These are phyloP conservation scores for Chroicocephalus ridibundus DNA, from an alignment of 2,113 vertebrate genomes.

Conservation along the genomic window DNA sequence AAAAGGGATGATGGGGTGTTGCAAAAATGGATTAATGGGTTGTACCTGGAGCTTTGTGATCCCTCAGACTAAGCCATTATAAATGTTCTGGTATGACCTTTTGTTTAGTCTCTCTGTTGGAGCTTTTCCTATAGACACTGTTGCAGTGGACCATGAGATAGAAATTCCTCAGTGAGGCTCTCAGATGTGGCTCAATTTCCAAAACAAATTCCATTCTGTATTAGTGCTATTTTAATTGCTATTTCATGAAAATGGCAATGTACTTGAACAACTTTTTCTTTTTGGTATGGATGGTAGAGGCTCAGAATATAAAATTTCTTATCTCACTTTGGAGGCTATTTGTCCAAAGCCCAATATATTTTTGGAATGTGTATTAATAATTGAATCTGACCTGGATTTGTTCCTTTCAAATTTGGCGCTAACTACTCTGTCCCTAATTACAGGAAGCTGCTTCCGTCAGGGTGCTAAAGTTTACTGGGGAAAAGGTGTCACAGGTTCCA, in stretches of 20 bases:
- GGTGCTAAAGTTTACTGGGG: not conserved
- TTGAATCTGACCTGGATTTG: not conserved
- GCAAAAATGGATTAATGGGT: constrained; percentile 7
- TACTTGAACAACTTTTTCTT: not conserved
- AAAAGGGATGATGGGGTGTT: not conserved
- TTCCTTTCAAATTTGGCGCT: not conserved
- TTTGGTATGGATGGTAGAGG: not conserved
- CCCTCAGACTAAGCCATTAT: not conserved
- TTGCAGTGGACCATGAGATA: not conserved
- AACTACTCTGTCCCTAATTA: not conserved
- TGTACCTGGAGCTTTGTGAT: constrained; percentile 2
- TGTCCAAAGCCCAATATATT: not conserved
- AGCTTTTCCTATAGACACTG: not conserved
- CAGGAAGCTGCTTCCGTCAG: not conserved
- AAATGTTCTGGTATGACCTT: not conserved
- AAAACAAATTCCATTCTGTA: not conserved
- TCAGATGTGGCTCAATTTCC: not conserved
- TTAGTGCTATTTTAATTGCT: not conserved
- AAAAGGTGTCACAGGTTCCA: not conserved
- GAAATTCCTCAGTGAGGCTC: not conserved
- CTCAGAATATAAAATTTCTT: not conserved
- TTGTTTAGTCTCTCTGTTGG: not conserved
- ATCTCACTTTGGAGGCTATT: not conserved
- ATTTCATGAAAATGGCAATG: not conserved
- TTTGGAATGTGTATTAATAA: not conserved